phyloP scores from a whole-genome alignment of 2,113 vertebrate species.

The Platysternon megacephalum region DNA sequence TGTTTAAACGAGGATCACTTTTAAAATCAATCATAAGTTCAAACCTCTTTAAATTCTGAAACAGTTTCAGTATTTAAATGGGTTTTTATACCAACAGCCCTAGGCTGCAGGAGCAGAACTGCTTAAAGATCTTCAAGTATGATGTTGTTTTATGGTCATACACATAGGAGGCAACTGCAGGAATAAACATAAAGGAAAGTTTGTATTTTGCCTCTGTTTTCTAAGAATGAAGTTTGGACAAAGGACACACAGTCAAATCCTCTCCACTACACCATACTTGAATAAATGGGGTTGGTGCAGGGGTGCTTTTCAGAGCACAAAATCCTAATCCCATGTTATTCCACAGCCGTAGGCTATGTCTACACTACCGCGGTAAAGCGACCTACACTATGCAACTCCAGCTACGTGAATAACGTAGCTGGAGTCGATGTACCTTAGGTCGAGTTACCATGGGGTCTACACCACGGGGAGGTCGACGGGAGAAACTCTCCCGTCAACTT shows the following conservation, averaged over 20 bases:
- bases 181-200: conserved; percentile 54
- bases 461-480: no score
- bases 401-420: no score
- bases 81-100: conserved; percentile 24
- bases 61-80: conserved; percentile 63
- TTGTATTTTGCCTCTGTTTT: conserved; percentile 63
- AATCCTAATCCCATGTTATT: not conserved
- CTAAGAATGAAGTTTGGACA: conserved; percentile 52
- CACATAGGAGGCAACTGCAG: conserved; percentile 54
- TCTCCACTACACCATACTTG: not conserved
- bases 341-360: no score
- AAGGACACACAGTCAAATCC: conserved; percentile 43
- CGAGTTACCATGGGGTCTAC: no score
- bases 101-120: conserved; percentile 46
- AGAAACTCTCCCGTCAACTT: no score
- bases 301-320: conserved; percentile 20
- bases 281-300: not conserved
- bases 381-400: no score
- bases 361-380: no score
- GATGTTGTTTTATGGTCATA: conserved; percentile 35
- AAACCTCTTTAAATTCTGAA: conserved; percentile 60
- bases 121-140: conserved; percentile 57
- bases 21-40: conserved; percentile 64
- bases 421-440: no score
- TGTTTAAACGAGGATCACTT: conserved; percentile 58